phyloP scores from a whole-genome alignment of 2,888 invertebrate genomes.

The Molorchus minor region DNA sequence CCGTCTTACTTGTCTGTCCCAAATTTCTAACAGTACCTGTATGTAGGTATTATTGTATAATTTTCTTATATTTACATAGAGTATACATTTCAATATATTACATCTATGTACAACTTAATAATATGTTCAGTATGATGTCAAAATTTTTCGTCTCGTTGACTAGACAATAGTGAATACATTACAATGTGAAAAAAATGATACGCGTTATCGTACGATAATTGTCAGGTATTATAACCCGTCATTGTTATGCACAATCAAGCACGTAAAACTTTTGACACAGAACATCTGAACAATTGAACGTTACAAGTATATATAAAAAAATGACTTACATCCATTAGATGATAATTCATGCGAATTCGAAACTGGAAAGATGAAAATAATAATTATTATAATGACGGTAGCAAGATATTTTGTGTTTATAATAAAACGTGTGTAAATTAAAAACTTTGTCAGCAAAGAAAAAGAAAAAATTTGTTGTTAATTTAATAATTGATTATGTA shows the following conservation, averaged over 20 bases:
- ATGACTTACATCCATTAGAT: conserved; percentile 56
- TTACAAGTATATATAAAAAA: conserved; percentile 44
- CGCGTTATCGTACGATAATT: conserved; percentile 10
- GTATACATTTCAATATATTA: neutral
- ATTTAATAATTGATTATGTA: no score
- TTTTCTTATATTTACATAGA: no score
- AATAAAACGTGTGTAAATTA: no score
- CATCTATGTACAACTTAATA: conserved; percentile 8
- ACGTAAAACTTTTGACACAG: conserved; percentile 38
- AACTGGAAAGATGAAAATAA: conserved; percentile 56
- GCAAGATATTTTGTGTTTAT: neutral
- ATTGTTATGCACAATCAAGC: conserved; percentile 7
- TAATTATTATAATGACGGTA: conserved; percentile 38
- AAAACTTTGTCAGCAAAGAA: no score
- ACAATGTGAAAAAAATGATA: conserved; percentile 10
- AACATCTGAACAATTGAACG: conserved; percentile 39
- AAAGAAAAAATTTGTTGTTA: no score
- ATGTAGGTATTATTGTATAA: no score
- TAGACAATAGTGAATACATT: conserved; percentile 20
- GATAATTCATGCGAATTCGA: conserved; percentile 55
- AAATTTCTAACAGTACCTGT: no score
- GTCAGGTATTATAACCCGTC: neutral
- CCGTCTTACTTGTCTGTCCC: no score
- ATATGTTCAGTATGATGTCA: conserved; percentile 19
- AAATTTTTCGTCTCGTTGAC: conserved; percentile 19